These are phyloP conservation scores for Dendroctonus ponderosae DNA, from an alignment of 1,140 invertebrate genomes.

Conservation along the genomic window DNA sequence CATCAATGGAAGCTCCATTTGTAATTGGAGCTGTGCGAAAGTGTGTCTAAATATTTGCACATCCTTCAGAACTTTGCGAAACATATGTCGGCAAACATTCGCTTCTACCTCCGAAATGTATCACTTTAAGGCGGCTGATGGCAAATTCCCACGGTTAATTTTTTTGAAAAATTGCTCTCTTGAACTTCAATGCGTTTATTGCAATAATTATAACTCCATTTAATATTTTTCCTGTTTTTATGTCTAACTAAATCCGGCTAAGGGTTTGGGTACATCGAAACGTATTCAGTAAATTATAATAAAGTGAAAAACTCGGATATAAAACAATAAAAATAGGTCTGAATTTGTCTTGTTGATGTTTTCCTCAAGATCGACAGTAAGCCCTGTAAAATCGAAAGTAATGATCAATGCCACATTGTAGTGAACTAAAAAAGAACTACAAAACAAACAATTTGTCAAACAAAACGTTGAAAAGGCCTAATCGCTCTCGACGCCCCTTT, in stretches of 20 bases:
- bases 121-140: neutral
- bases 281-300: too few species aligned
- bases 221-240: too few species aligned
- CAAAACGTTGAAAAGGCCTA: conserved; percentile 28
- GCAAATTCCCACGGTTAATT: conserved; percentile 1
- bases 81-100: conserved; percentile 43
- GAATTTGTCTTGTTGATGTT: too few species aligned
- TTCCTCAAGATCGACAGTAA: too few species aligned
- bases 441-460: conserved; percentile 32
- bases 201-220: too few species aligned
- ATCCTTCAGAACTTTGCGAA: conserved; percentile 42
- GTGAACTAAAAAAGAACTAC: conserved; percentile 22
- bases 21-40: conserved; percentile 36
- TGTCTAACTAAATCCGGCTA: too few species aligned
- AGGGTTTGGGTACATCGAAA: too few species aligned
- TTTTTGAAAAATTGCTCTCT: neutral
- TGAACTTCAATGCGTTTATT: neutral
- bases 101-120: conserved; percentile 15
- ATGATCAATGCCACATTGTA: conserved; percentile 21
- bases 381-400: conserved; percentile 1
- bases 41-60: conserved; percentile 42
- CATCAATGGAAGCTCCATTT: conserved; percentile 33
- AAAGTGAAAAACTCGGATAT: too few species aligned
- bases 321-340: too few species aligned
- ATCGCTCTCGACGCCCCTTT: conserved; percentile 31